Evolutionary conservation across 2,113 vertebrate species (phyloP).

Genomic region (Neolamprologus tretocephalus): DNA sequence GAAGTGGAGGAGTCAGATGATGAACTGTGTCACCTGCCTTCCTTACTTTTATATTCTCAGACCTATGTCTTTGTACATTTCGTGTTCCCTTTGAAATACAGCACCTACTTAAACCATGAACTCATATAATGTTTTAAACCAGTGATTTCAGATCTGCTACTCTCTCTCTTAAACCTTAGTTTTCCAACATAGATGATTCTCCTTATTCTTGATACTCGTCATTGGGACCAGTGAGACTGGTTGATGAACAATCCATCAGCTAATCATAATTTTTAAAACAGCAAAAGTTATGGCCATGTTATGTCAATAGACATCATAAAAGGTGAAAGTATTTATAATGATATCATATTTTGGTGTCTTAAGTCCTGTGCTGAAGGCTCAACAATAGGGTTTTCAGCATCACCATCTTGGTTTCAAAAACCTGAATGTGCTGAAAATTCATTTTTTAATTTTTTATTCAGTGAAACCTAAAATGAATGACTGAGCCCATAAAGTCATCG

Average conservation of each 20-base stretch:
- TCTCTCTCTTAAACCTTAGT: background rate
- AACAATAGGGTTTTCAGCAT: background rate
- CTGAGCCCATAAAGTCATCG: background rate
- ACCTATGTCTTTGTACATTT: background rate
- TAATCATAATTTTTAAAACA: background rate
- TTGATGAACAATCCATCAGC: background rate
- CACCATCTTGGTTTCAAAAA: background rate
- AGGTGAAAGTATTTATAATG: background rate
- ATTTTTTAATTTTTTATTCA: background rate
- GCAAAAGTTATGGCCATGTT: background rate
- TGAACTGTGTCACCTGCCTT: background rate
- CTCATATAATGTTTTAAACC: background rate
- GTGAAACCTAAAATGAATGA: background rate
- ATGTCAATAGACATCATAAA: background rate
- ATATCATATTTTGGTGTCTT: background rate
- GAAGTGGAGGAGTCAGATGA: background rate
- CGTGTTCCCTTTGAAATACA: background rate
- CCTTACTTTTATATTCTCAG: background rate
- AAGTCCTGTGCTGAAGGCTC: background rate
- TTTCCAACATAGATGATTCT: background rate
- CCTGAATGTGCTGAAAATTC: background rate
- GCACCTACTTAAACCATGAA: background rate
- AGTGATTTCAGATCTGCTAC: background rate
- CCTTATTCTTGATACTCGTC: background rate
- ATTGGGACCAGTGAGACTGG: background rate